Evolutionary conservation across 2,797 vertebrate genomes (phyloP), one percentile per base, ranked within the genome.

Genomic region (Siniperca obscura): DNA sequence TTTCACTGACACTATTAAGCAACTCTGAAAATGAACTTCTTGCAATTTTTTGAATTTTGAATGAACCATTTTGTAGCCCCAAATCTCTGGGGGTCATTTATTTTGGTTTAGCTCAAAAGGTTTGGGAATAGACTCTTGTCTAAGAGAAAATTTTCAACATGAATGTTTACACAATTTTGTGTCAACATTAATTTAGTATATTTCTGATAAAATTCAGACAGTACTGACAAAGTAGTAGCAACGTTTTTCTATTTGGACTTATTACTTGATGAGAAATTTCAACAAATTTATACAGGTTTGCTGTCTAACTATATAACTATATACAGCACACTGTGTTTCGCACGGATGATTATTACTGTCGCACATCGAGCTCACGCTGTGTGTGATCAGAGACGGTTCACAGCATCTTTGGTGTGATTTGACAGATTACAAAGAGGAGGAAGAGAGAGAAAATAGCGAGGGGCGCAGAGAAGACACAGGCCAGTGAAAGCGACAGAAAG

Each of bases 221-320:
- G 36, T 36, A 36, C 36, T 36, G 36, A 36, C 36, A 36, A 36
- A 36, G 42, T 17, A 38, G 48, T 80, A 83, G 72, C 14, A 62
- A 57, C 0, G 6, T 82, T 82, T 86, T 85, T 84, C 6, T 78
- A 50, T 76, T 70, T 61, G 55, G 60, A 69, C 17, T 57, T 70
- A 19, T 59, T 61, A 73, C 14, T 0, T 82, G 8, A 70, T 55
- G 3, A 46, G n/a, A 76, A 50, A 67, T 64, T 59, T 42, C 1
- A 55, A 75, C 8, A 74, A 46, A 72, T 70, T 30, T 16, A 56
- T 74, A 53, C 38, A 81, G n/a, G 55, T 81, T 74, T 66, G 3
- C 21, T 69, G 42, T 87, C 67, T 74, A 82, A 78, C 0, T 30
- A 30, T 30, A 30, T 30, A 30, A 30, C 30, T 30, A 30, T 30